Evolutionary conservation across 2,888 invertebrate species (phyloP), one percentile per base, ranked within the genome.

Genomic region (Caenorhabditis sp.): DNA sequence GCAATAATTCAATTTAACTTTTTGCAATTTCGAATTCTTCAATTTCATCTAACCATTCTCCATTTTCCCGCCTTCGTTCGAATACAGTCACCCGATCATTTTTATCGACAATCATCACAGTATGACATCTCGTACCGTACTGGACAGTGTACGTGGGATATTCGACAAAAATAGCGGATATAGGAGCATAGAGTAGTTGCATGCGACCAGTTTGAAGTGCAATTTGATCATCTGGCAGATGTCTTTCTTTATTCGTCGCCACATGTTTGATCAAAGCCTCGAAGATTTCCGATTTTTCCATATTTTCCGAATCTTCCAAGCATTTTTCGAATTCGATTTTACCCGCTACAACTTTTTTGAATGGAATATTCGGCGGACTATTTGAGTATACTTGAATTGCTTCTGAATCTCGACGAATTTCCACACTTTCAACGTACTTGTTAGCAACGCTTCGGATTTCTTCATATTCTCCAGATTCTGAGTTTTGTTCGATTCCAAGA

Each of bases 211-310:
- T 81, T 67, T 84, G 84, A 10, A 70, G 31, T 23, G 49, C 57
- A 12, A 82, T 52, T 64, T 83, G 84, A 5, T 63, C 67, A 59
- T 84, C 84, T 0, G 84, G 83, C 43, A 78, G 76, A 56, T 69
- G 70, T 49, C 82, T 81, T 63, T 31, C 61, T 54, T 52, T 27
- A 59, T 82, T 77, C n/a, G 36, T 71, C 10, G 64, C 77, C 27
- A 82, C 67, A 20, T 80, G 7, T 43, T 43, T 69, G 1, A 81
- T 61, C 12, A 83, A 67, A 20, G 50, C 26, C 0, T 72, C 50
- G 26, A 70, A 69, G 27, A 75, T 54, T 17, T 72, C 50, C 0
- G 23, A 62, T 7, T 52, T 31, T 0, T 64, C 60, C 60, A 78
- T 66, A 20, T 64, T 49, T 26, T 81, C 67, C 0, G 68, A 52